These are phyloP conservation scores for Cryptosula pallasiana DNA, from an alignment of 2,888 invertebrate genomes.

Conservation along the genomic window DNA sequence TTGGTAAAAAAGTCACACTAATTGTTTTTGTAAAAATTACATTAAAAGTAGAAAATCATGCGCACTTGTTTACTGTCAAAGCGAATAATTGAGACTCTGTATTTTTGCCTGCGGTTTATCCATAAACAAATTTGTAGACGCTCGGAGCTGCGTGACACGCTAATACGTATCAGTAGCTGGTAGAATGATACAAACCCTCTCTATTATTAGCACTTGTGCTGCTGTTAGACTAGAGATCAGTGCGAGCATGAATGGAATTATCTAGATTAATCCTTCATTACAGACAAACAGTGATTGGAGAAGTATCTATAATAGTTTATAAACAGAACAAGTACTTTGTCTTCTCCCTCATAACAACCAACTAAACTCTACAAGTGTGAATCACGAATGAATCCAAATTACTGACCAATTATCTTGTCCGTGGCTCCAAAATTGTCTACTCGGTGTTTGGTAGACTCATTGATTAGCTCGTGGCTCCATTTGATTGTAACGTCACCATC, in stretches of 20 bases:
- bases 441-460: neutral
- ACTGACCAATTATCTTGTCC: constrained; percentile 18
- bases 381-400: constrained; percentile 8
- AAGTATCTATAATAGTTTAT: constrained; percentile 17
- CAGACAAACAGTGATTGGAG: neutral
- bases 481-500: neutral
- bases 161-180: neutral
- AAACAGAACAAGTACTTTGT: neutral
- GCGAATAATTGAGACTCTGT: too few relatives aligned
- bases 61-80: too few relatives aligned
- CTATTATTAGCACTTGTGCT: neutral
- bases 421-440: constrained; percentile 8
- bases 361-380: constrained; percentile 15
- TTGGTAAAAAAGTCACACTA: too few relatives aligned
- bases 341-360: neutral
- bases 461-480: neutral
- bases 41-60: too few relatives aligned
- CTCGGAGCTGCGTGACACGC: neutral
- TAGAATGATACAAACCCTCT: neutral
- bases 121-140: too few relatives aligned
- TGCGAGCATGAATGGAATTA: neutral
- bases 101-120: too few relatives aligned
- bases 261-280: neutral
- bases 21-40: too few relatives aligned
- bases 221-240: neutral